Evolutionary conservation across 1,140 invertebrate genomes (phyloP).

Genomic region (Adelges cooleyi): DNA sequence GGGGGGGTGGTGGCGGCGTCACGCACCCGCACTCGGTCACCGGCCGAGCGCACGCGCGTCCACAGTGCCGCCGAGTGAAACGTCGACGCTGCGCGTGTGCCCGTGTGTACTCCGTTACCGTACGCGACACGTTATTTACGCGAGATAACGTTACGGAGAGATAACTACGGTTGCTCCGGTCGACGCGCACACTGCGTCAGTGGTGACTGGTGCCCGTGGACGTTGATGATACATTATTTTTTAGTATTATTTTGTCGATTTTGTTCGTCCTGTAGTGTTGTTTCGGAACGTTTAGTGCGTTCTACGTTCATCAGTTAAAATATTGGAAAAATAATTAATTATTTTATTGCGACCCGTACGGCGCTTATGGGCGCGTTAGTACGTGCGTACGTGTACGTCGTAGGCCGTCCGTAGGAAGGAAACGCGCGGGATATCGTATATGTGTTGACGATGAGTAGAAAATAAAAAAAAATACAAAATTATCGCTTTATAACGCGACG

Average conservation of each 20-base stretch:
- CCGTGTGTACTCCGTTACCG: not conserved
- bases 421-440: no score
- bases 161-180: not conserved
- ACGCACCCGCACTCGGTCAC: constrained; percentile 4
- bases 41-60: constrained; percentile 12
- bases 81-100: constrained; percentile 4
- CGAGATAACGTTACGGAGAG: not conserved
- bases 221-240: not conserved
- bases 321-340: no score
- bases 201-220: not conserved
- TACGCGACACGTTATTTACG: not conserved
- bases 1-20: constrained; percentile 1
- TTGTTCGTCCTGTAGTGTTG: no score
- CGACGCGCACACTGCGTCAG: not conserved
- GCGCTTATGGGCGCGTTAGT: no score
- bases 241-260: not conserved
- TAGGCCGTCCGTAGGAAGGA: no score
- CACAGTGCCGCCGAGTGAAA: constrained; percentile 11
- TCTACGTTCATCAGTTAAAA: no score
- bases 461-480: no score
- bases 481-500: no score
- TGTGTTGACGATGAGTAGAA: no score
- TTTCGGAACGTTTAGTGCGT: no score
- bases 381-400: no score
- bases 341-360: no score